phyloP scores from a whole-genome alignment of 2,888 invertebrate species.

The Drosophila paramelanica region DNA sequence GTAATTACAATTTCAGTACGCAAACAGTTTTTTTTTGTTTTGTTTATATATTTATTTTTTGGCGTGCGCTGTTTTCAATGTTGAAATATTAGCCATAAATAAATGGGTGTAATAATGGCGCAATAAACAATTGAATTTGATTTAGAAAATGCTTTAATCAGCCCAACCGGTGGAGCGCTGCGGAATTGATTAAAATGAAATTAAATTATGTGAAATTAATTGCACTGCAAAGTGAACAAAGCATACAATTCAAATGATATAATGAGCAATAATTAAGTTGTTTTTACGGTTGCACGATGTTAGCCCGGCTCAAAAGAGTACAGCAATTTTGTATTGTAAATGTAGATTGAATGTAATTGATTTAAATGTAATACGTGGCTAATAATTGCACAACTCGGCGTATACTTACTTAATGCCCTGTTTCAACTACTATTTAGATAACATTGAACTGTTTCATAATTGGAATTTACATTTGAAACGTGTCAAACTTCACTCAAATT shows the following conservation, averaged over 20 bases:
- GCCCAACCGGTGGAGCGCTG: conserved; percentile 13
- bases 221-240: conserved; percentile 8
- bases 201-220: conserved; percentile 48
- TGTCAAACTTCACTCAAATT: conserved; percentile 28
- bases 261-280: conserved; percentile 44
- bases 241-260: conserved; percentile 25
- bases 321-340: conserved; percentile 4
- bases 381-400: conserved; percentile 25
- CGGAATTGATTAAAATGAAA: conserved; percentile 39
- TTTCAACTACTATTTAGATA: conserved; percentile 27
- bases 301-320: not conserved
- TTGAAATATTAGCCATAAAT: conserved; percentile 57
- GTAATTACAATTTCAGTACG: conserved; percentile 63
- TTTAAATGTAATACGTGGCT: conserved; percentile 7
- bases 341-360: conserved; percentile 14
- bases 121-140: conserved; percentile 69
- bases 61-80: conserved; percentile 16
- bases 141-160: conserved; percentile 69
- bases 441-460: conserved; percentile 39
- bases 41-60: not conserved
- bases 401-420: conserved; percentile 34
- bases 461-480: conserved; percentile 30
- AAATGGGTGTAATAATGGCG: conserved; percentile 61
- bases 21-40: conserved; percentile 13
- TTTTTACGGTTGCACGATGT: not conserved